Evolutionary conservation across 37 sponge, comb jelly and placozoan genomes (phyloP).

Genomic region (Cliona cf. orientalis): DNA sequence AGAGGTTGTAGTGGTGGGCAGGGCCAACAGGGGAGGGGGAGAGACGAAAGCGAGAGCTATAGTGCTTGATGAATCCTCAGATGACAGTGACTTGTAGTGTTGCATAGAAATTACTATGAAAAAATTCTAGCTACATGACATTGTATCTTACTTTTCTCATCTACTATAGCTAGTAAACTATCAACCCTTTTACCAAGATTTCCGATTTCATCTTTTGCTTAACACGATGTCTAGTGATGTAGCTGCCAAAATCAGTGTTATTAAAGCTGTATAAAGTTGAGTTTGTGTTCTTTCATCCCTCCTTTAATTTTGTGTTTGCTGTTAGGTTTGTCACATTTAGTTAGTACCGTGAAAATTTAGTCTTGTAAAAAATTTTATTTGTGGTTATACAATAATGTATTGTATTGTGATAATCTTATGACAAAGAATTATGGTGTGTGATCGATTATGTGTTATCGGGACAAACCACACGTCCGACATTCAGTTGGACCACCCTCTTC

Average conservation of each 20-base stretch:
- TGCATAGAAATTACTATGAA: no score
- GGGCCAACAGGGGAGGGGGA: background rate
- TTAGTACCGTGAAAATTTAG: background rate
- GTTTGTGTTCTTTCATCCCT: background rate
- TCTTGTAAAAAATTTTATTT: no score
- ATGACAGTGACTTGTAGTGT: slow-evolving; percentile 7
- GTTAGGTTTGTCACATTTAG: background rate
- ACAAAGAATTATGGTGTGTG: background rate
- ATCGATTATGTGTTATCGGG: slow-evolving; percentile 41
- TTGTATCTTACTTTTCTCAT: no score
- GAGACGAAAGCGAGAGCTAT: background rate
- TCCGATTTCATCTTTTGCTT: background rate
- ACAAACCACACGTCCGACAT: slow-evolving; percentile 50
- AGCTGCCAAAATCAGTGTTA: background rate
- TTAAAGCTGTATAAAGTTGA: background rate
- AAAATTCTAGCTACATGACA: no score
- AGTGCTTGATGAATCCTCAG: background rate
- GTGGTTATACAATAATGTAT: background rate
- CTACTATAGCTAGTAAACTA: no score
- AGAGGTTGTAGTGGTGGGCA: background rate
- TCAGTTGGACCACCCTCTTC: slow-evolving; percentile 35
- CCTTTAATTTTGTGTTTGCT: background rate
- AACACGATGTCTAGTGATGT: background rate
- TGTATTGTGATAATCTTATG: background rate
- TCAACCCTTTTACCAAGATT: no score